phyloP scores from a whole-genome alignment of 2,797 vertebrate genomes.

The Mormyrops attenuatus region DNA sequence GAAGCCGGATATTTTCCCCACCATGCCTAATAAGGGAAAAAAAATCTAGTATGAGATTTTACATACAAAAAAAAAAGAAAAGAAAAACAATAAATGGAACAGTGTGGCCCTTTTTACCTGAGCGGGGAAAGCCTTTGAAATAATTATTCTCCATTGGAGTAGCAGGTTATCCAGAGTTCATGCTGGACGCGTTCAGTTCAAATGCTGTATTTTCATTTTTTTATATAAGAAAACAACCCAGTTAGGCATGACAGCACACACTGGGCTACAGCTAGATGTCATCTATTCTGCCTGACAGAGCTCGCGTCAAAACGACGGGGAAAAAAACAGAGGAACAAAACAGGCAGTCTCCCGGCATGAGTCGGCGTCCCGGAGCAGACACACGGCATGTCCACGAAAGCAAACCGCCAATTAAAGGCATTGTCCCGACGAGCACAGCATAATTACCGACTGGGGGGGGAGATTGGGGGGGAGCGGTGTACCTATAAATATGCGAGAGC shows the following conservation, averaged over 20 bases:
- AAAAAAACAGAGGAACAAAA: background rate
- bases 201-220: background rate
- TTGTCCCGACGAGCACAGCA: constrained; percentile 40
- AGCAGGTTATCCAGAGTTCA: background rate
- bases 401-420: constrained; percentile 50
- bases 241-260: background rate
- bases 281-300: background rate
- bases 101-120: background rate
- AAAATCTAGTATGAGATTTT: background rate
- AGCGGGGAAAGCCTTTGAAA: background rate
- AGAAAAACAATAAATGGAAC: background rate
- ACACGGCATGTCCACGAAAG: constrained; percentile 36
- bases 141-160: background rate
- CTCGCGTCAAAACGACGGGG: background rate
- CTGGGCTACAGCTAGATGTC: background rate
- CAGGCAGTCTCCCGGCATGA: background rate
- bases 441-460: constrained; percentile 43
- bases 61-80: background rate
- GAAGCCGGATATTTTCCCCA: background rate
- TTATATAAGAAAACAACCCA: background rate
- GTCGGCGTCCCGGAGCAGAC: constrained; percentile 13
- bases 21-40: background rate
- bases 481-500: constrained; percentile 54
- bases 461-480: constrained; percentile 28
- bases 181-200: background rate